Conservation (phyloP, 1,140 invertebrate species). For the Holcopasites calliopsidis region DNA sequence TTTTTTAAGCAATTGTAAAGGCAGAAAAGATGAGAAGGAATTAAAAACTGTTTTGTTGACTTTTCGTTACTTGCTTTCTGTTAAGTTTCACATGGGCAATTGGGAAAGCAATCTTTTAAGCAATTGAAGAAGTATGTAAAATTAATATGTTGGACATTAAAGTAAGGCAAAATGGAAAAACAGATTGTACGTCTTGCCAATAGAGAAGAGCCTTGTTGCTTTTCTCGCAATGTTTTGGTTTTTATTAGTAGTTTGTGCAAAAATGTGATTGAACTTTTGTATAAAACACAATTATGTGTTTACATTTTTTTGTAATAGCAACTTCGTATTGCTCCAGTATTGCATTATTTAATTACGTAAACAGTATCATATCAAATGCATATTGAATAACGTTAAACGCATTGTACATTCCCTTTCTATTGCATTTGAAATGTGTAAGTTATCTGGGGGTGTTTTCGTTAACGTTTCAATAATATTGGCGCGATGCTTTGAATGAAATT, state of each 20-base stretch:
- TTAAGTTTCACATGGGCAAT: constrained; percentile 26
- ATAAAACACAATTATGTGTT: background rate
- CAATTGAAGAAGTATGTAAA: background rate
- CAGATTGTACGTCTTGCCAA: background rate
- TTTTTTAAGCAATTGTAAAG: background rate
- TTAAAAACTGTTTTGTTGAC: background rate
- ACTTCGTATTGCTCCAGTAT: background rate
- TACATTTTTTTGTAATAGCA: background rate
- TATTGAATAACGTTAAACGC: background rate
- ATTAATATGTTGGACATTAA: background rate
- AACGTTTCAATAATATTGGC: constrained; percentile 8
- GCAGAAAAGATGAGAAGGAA: background rate
- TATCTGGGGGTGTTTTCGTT: background rate
- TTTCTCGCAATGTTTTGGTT: background rate
- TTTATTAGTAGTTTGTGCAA: background rate
- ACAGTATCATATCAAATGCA: background rate
- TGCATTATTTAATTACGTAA: background rate
- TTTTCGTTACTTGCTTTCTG: background rate
- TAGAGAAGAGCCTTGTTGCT: background rate
- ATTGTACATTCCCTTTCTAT: constrained; percentile 12
- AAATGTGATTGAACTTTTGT: background rate
- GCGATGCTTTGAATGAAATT: constrained; percentile 1
- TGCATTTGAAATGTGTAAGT: background rate
- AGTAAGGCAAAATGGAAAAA: background rate
- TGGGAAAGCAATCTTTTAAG: constrained; percentile 31